These are phyloP conservation scores for Haemorhous mexicanus DNA, from an alignment of 2,113 vertebrate genomes.

Conservation along the genomic window DNA sequence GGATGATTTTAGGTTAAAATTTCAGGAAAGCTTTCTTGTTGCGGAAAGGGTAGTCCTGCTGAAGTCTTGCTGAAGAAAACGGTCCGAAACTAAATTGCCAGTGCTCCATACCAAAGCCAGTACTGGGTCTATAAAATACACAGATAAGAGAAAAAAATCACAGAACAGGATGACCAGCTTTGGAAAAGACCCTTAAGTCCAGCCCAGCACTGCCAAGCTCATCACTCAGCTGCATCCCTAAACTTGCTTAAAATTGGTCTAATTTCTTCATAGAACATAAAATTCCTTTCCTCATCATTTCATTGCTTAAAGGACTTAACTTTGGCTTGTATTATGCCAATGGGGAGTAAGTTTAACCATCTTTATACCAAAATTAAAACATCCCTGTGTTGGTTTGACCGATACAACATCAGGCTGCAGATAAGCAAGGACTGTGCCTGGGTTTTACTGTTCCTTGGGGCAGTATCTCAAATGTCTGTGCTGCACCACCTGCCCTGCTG, in stretches of 20 bases:
- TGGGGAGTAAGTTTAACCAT: background rate
- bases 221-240: no score
- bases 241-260: background rate
- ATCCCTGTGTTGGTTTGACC: accelerated
- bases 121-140: accelerated
- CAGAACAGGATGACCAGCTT: accelerated
- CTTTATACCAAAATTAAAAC: background rate
- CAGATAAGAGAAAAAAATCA: background rate
- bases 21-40: background rate
- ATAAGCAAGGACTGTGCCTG: background rate
- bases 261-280: background rate
- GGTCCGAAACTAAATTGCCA: background rate
- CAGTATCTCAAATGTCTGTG: background rate
- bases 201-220: accelerated
- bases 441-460: background rate
- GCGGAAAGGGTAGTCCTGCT: background rate
- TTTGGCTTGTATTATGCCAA: background rate
- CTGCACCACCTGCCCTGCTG: accelerated
- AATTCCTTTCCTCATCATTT: background rate
- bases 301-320: background rate
- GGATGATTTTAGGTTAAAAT: background rate
- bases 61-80: background rate
- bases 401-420: background rate
- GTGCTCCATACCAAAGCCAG: background rate
- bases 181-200: background rate